Evolutionary conservation across 30 jellyfish, hydroid and myxozoan genomes (phyloP), one percentile per base, ranked within the genome.

Genomic region (Aurelia aurita): DNA sequence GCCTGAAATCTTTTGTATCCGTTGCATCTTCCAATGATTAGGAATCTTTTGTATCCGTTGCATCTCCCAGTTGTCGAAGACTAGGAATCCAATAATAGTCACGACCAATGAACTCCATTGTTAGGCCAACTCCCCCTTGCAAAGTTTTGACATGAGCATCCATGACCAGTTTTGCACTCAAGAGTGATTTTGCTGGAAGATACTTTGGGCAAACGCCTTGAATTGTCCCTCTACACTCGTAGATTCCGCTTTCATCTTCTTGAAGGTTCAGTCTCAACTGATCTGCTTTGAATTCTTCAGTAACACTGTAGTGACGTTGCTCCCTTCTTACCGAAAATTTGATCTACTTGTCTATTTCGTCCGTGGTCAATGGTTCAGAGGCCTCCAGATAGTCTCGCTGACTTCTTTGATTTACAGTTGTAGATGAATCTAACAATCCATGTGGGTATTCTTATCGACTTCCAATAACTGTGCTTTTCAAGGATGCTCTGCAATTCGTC

Each of bases 1-100:
- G 90, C 90, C 20, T 34, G 63, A 72, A 29, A 71, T 39, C 91
- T 72, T 72, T 71, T 84, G 72, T 90, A 84, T 34, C 94, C 84
- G 45, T 83, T 15, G 84, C 93, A 84, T 20, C 61, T 26, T 44
- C 69, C 64, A 15, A 57, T 72, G 57, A 73, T n/a, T n/a, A n/a
- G n/a, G n/a, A n/a, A n/a, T n/a, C n/a, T n/a, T n/a, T n/a, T n/a
- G n/a, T n/a, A n/a, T n/a, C n/a, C n/a, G n/a, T 60, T 31, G 26
- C 65, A 77, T 86, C 73, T 39, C 73, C 20, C 65, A 84, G n/a
- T n/a, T n/a, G n/a, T n/a, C n/a, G n/a, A n/a, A n/a, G n/a, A n/a
- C n/a, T n/a, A n/a, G n/a, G n/a, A 5, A 19, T 72, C 90, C 90
- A 78, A 43, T 16, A 84, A 58, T 5, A 84, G 31, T 57, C 34